Conservation (phyloP, 2,888 invertebrate genomes). For the Tiphia femorata region DNA sequence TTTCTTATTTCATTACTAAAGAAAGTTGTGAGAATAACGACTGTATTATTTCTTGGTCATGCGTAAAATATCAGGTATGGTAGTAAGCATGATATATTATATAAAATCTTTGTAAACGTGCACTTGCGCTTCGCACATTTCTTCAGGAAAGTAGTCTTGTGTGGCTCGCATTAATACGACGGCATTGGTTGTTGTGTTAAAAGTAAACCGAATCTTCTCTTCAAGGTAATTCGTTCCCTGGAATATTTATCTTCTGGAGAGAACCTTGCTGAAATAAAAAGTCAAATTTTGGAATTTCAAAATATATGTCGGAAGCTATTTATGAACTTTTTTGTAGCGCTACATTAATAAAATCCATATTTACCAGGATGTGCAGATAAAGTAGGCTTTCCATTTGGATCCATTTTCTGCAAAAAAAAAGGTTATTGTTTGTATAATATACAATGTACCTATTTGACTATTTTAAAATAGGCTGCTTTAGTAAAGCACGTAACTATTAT, state of each 20-base stretch:
- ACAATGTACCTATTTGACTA: too few species aligned
- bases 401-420: slow-evolving; percentile 77
- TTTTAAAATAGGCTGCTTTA: too few species aligned
- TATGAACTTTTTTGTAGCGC: too few species aligned
- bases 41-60: background rate
- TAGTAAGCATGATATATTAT: slow-evolving; percentile 1
- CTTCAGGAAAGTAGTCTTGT: too few species aligned
- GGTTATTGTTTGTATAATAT: background rate
- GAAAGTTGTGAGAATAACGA: slow-evolving; percentile 23
- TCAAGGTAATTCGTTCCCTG: slow-evolving; percentile 87
- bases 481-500: slow-evolving; percentile 15
- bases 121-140: too few species aligned
- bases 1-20: slow-evolving; percentile 21
- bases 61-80: background rate
- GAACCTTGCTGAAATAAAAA: slow-evolving; percentile 82
- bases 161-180: slow-evolving; percentile 74
- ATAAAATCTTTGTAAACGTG: slow-evolving; percentile 2
- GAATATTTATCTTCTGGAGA: slow-evolving; percentile 97
- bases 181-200: slow-evolving; percentile 86
- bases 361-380: slow-evolving; percentile 89
- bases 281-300: background rate
- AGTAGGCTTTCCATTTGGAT: slow-evolving; percentile 84
- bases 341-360: slow-evolving; percentile 20
- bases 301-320: background rate
- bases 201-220: slow-evolving; percentile 89